Conservation (phyloP, 2,797 vertebrate species). For the Protosalanx chinensis region DNA sequence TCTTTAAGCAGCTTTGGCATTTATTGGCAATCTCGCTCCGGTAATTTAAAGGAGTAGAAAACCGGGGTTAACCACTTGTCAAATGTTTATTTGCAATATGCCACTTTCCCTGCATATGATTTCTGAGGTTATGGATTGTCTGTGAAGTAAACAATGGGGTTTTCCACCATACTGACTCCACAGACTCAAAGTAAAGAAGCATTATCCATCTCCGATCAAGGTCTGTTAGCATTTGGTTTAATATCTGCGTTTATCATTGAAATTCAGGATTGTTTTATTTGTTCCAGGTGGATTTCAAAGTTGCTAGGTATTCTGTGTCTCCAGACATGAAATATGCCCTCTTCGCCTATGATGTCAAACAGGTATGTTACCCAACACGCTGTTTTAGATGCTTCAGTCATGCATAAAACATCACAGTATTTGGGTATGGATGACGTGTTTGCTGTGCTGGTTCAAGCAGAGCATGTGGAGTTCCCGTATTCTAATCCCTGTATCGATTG, state of each 20-base stretch:
- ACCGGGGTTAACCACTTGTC: no score
- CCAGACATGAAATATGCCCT: constrained; percentile 90
- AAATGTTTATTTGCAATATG: no score
- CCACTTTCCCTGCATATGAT: neutral
- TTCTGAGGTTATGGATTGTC: neutral
- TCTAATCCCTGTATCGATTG: neutral
- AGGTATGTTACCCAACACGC: constrained; percentile 64
- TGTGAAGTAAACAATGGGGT: neutral
- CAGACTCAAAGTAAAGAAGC: neutral
- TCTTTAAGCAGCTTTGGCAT: constrained; percentile 10
- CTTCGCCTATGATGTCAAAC: constrained; percentile 91
- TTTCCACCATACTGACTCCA: neutral
- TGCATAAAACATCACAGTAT: no score
- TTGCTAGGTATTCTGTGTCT: constrained; percentile 86
- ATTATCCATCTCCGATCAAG: neutral
- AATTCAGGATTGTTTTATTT: constrained; percentile 7
- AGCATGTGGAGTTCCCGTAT: neutral
- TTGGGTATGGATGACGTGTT: no score
- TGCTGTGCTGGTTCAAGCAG: no score
- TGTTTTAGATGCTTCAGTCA: no score
- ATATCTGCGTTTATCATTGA: neutral
- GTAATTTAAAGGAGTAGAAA: neutral
- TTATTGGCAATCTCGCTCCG: neutral
- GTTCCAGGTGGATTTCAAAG: constrained; percentile 87
- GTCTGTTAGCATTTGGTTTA: no score